A percentile compares a stretch with the other conserved stretches of the same genome.
Conservation (phyloP, 2,113 vertebrate genomes). For the Galemys pyrenaicus region DNA sequence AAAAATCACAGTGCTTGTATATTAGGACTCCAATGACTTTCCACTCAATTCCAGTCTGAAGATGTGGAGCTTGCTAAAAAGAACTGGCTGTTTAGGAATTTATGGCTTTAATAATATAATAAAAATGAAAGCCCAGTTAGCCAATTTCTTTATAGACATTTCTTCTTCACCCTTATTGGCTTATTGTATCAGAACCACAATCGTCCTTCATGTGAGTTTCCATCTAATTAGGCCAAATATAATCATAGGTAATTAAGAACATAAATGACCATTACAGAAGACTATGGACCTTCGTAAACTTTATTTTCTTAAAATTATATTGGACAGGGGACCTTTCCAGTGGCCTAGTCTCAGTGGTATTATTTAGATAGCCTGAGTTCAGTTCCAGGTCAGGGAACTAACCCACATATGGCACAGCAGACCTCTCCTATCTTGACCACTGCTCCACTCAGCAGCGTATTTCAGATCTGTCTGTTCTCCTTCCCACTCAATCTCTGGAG, state of each 20-base stretch:
- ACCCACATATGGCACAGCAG: too few species aligned
- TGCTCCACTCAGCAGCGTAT: too few species aligned
- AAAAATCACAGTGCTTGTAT: not conserved
- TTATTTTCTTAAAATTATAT: not conserved
- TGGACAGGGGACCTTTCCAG: too few species aligned
- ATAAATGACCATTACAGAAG: not conserved
- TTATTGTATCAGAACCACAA: not conserved
- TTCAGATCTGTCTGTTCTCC: too few species aligned
- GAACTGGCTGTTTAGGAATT: not conserved
- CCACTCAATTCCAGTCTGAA: not conserved
- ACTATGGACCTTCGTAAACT: not conserved
- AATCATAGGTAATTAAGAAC: not conserved
- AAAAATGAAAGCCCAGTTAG: not conserved
- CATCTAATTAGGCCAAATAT: not conserved
- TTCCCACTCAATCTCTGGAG: too few species aligned
- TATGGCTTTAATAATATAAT: not conserved
- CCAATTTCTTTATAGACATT: not conserved
- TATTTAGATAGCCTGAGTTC: too few species aligned
- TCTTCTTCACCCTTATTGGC: not conserved
- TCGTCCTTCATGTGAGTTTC: not conserved
- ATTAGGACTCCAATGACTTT: not conserved
- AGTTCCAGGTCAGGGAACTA: too few species aligned
- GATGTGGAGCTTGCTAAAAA: not conserved
- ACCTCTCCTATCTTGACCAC: too few species aligned
- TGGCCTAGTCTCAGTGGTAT: too few species aligned